phyloP scores from a whole-genome alignment of 2,113 vertebrate species.

The Tachysurus vachellii region DNA sequence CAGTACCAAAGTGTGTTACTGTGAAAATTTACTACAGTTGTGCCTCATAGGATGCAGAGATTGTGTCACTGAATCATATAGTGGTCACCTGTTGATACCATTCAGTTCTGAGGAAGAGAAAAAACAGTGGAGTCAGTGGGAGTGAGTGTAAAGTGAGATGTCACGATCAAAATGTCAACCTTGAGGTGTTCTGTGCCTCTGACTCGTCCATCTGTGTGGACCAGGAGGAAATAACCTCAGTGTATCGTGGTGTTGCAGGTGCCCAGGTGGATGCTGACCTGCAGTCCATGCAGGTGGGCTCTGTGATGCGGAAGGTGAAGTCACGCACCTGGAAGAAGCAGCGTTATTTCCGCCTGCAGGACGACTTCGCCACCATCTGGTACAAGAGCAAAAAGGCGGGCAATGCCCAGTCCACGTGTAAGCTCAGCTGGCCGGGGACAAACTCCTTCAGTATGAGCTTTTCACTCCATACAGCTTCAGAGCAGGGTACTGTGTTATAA shows the following conservation, averaged over 20 bases:
- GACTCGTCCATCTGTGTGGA: neutral
- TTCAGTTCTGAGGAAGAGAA: no score
- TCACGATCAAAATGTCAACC: neutral
- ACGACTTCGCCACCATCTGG: constrained; percentile 93
- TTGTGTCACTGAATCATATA: no score
- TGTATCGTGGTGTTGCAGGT: constrained; percentile 63
- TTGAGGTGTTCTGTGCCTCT: neutral
- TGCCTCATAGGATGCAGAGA: no score
- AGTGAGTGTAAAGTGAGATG: no score
- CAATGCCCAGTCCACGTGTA: constrained; percentile 86
- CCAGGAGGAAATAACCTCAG: no score
- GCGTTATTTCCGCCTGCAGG: constrained; percentile 87
- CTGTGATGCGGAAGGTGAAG: constrained; percentile 89
- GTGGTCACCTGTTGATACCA: no score
- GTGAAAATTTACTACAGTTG: no score
- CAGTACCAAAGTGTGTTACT: no score
- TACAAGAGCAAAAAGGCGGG: constrained; percentile 87
- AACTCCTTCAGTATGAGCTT: constrained; percentile 7
- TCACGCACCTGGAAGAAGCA: constrained; percentile 93
- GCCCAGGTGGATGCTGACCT: constrained; percentile 80
- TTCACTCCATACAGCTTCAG: constrained; percentile 2
- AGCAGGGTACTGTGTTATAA: neutral
- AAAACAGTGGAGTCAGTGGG: no score
- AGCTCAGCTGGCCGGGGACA: constrained; percentile 44
- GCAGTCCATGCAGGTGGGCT: constrained; percentile 85